Evolutionary conservation across 1,140 invertebrate species (phyloP).

Genomic region (Zophobas morio): DNA sequence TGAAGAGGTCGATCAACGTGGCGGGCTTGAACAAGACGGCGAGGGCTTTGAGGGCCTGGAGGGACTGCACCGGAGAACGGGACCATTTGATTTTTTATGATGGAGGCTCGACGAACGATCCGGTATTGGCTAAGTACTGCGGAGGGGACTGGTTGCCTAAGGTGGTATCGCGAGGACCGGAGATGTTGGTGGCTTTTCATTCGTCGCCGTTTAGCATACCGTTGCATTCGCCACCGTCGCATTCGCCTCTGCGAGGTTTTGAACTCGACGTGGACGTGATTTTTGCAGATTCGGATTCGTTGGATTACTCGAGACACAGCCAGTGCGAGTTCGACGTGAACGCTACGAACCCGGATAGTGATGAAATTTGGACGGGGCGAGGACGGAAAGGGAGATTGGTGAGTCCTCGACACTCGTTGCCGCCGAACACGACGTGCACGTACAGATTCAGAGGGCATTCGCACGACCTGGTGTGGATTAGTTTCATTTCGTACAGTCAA

Average conservation of each 20-base stretch:
- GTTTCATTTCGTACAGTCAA: constrained; percentile 87
- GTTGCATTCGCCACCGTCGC: constrained; percentile 70
- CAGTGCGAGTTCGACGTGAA: constrained; percentile 82
- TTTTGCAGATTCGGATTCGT: constrained; percentile 86
- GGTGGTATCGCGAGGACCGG: constrained; percentile 80
- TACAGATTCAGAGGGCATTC: constrained; percentile 86
- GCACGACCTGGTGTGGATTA: constrained; percentile 88
- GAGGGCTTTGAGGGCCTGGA: constrained; percentile 81
- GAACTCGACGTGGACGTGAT: constrained; percentile 90
- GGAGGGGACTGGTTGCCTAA: constrained; percentile 86
- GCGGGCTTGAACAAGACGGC: constrained; percentile 78
- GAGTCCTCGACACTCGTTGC: constrained; percentile 86
- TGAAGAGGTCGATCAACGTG: constrained; percentile 76
- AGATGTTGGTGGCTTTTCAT: constrained; percentile 89
- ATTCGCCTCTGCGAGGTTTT: constrained; percentile 79
- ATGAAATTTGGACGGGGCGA: constrained; percentile 69
- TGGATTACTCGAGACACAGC: constrained; percentile 76
- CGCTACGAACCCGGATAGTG: constrained; percentile 73
- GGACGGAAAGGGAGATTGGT: constrained; percentile 77
- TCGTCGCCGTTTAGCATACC: constrained; percentile 84
- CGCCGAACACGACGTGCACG: constrained; percentile 88
- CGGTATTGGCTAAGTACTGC: constrained; percentile 88
- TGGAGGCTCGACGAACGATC: constrained; percentile 83
- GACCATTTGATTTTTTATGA: constrained; percentile 91
- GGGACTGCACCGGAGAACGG: constrained; percentile 84